Conservation (phyloP, 2,888 invertebrate genomes). For the Calliscelio sp. region DNA sequence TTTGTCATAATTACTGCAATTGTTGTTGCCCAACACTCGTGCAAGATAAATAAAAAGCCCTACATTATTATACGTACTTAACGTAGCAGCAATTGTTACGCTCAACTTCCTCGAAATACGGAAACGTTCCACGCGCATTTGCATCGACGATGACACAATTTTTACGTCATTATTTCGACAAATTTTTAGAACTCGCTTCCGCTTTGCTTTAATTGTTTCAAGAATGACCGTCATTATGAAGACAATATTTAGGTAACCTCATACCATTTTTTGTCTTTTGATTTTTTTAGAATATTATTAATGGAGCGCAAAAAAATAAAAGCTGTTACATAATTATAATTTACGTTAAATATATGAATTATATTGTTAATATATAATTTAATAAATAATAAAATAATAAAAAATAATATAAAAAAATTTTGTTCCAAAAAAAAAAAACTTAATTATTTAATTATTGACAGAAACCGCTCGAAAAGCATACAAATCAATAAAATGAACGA, state of each 20-base stretch:
- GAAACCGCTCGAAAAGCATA: neutral
- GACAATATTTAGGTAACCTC: neutral
- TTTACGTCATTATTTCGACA: slow-evolving; percentile 14
- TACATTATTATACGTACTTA: slow-evolving; percentile 45
- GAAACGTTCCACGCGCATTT: slow-evolving; percentile 4
- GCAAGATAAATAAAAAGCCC: slow-evolving; percentile 30
- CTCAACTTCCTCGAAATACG: slow-evolving; percentile 10
- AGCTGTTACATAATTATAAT: no score
- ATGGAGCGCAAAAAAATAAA: no score
- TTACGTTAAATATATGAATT: no score
- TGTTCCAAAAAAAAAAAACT: no score
- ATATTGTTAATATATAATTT: no score
- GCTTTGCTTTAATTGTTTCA: neutral
- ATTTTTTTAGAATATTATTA: neutral
- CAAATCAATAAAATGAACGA: neutral
- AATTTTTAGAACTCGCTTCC: slow-evolving; percentile 3
- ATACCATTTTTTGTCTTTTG: neutral
- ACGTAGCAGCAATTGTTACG: slow-evolving; percentile 38
- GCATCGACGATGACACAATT: slow-evolving; percentile 23
- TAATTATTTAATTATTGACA: neutral
- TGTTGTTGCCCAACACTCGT: slow-evolving; percentile 50
- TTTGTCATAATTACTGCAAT: slow-evolving; percentile 69
- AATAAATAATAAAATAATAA: no score
- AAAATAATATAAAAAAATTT: no score
- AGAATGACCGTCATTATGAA: neutral